Percentiles rank a stretch among this genome's conserved stretches.
phyloP scores from a whole-genome alignment of 2,113 vertebrate genomes.

The Pituophis catenifer region DNA sequence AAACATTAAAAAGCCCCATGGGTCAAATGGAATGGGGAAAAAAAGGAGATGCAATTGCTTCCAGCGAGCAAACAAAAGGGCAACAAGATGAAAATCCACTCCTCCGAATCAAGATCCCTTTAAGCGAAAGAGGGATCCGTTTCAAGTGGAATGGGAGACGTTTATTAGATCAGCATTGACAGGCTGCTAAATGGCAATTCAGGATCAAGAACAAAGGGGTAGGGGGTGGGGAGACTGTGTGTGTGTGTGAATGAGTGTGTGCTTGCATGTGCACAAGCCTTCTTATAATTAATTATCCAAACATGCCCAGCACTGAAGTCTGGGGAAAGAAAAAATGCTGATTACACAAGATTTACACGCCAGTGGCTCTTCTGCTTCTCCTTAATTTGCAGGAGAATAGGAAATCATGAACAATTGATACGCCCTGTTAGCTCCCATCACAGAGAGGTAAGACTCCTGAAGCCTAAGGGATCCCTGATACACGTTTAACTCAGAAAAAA shows the following conservation, averaged over 20 bases:
- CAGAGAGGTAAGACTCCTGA: constrained; percentile 78
- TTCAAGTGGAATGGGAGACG: constrained; percentile 47
- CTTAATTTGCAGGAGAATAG: constrained; percentile 85
- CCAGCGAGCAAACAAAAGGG: neutral
- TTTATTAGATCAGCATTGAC: constrained; percentile 72
- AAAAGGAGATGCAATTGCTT: neutral
- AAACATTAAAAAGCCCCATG: neutral
- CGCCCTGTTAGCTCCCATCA: constrained; percentile 87
- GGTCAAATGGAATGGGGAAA: neutral
- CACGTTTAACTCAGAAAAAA: constrained; percentile 82
- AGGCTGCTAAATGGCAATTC: constrained; percentile 74
- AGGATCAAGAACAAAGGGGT: constrained; percentile 55
- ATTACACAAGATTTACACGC: constrained; percentile 74
- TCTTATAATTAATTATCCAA: constrained; percentile 84
- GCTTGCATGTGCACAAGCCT: neutral
- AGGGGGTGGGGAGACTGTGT: neutral
- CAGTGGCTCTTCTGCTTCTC: constrained; percentile 72
- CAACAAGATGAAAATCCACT: neutral
- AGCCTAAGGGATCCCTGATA: constrained; percentile 83
- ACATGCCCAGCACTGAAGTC: constrained; percentile 69
- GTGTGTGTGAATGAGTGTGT: no score
- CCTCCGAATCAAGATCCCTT: constrained; percentile 14
- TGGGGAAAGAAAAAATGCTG: constrained; percentile 75
- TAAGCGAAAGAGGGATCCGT: constrained; percentile 54
- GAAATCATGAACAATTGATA: constrained; percentile 88